Conservation (phyloP, 2,113 vertebrate genomes). For the Odontophorus gujanensis region DNA sequence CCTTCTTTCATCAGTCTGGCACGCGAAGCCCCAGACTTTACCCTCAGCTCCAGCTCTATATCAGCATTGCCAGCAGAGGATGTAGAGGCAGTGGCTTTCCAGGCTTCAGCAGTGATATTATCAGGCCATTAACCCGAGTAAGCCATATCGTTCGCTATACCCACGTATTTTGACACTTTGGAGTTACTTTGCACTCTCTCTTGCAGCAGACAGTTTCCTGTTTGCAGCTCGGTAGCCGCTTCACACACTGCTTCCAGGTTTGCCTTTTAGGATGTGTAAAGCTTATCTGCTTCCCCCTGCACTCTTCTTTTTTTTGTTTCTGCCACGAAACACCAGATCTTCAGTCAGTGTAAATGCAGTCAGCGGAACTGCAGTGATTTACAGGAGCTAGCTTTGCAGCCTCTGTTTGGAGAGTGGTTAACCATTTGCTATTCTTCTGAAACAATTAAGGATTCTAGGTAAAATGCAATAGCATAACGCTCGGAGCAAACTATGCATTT, state of each 20-base stretch:
- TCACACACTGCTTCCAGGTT: not conserved
- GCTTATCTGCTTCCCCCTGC: slow-evolving; percentile 33
- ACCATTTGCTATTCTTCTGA: not conserved
- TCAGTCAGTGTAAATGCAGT: not conserved
- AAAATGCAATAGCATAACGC: not conserved
- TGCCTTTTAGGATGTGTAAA: slow-evolving; percentile 11
- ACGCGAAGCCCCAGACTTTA: not conserved
- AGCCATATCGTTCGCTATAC: not conserved
- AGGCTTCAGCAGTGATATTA: slow-evolving; percentile 33
- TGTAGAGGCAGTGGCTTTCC: slow-evolving; percentile 19
- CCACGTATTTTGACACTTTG: slow-evolving; percentile 8
- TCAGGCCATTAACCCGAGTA: slow-evolving; percentile 57
- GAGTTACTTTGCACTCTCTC: not conserved
- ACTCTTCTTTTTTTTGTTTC: accelerated
- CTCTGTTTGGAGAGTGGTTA: not conserved
- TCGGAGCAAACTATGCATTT: slow-evolving; percentile 11
- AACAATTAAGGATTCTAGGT: slow-evolving; percentile 9
- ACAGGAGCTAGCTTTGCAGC: not conserved
- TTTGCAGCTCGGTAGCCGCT: not conserved
- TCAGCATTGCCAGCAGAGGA: slow-evolving; percentile 18
- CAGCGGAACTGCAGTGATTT: not conserved
- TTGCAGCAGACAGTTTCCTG: slow-evolving; percentile 2
- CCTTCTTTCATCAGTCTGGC: slow-evolving; percentile 35
- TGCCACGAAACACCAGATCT: not conserved
- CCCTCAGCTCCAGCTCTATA: slow-evolving; percentile 8